Percentiles rank a stretch among this genome's conserved stretches.
phyloP scores from a whole-genome alignment of 1,140 invertebrate species.

The Antheraea pernyi region DNA sequence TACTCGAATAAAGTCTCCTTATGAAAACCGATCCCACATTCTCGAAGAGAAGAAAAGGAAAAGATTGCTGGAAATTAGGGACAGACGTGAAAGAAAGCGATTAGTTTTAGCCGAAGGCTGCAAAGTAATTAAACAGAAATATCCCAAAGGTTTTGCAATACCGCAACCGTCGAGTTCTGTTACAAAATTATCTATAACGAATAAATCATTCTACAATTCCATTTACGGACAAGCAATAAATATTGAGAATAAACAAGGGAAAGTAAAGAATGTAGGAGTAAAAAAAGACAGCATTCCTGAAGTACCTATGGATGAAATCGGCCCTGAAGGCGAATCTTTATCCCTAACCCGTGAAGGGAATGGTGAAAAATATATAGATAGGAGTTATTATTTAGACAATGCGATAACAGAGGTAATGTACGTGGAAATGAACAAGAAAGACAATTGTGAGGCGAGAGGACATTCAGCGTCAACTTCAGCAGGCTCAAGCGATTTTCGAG shows the following conservation, averaged over 20 bases:
- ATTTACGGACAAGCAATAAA: slow-evolving; percentile 55
- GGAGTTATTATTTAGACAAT: slow-evolving; percentile 52
- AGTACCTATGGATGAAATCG: slow-evolving; percentile 21
- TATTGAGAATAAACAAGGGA: slow-evolving; percentile 26
- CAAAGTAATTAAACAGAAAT: slow-evolving; percentile 54
- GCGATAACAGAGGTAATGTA: slow-evolving; percentile 53
- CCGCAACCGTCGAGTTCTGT: slow-evolving; percentile 61
- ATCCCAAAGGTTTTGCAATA: slow-evolving; percentile 40
- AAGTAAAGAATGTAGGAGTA: slow-evolving; percentile 24
- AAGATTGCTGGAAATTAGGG: slow-evolving; percentile 60
- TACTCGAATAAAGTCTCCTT: slow-evolving; percentile 65
- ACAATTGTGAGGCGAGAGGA: slow-evolving; percentile 21
- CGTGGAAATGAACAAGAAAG: slow-evolving; percentile 36
- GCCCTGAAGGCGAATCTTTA: slow-evolving; percentile 21
- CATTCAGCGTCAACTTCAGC: slow-evolving; percentile 35
- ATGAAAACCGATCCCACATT: slow-evolving; percentile 58
- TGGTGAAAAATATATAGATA: slow-evolving; percentile 43
- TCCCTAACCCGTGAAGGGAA: slow-evolving; percentile 23
- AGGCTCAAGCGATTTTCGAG: slow-evolving; percentile 34
- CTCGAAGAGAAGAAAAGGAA: slow-evolving; percentile 65
- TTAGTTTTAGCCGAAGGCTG: slow-evolving; percentile 46
- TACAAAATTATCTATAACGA: slow-evolving; percentile 66
- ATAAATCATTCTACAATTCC: slow-evolving; percentile 71
- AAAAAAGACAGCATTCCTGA: slow-evolving; percentile 27
- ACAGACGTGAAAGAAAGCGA: slow-evolving; percentile 60